Base-by-base conservation (phyloP, 2,113 vertebrate species). In the Oryzias curvinotus region DNA sequence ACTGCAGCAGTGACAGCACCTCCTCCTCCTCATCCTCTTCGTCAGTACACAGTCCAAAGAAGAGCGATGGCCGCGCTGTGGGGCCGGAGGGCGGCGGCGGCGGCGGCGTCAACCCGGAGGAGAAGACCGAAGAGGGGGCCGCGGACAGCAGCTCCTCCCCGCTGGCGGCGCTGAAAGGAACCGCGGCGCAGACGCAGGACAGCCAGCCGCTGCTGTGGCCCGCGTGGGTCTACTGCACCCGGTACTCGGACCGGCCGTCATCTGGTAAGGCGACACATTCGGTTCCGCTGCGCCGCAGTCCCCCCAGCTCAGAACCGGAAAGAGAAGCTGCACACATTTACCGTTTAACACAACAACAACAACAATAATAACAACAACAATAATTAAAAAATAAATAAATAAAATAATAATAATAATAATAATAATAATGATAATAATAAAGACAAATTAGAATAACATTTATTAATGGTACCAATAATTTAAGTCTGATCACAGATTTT, bases 151-250 rank as follows among this genome's bases (percentile, higher is more conserved):
- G 86, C 46, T 85, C 89, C 64, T 88, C 92, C 0, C 90, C 92
- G 0, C 87, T 92, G 58, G 88, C 93, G 68, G 91, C 94, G 52
- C 88, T 93, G 88, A 91, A 88, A 54, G 87, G 92, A 3, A 80
- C 7, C 69, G 91, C 63, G 90, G 92, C 54, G 88, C 88, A 51
- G 94, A 95, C 15, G 45, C 45, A n/a, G 36, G 36, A 36, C 75
- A 86, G 15, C 26, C 93, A 95, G 73, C 92, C 93, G 65, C 88
- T 96, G 85, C 93, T 96, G 6, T 98, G 96, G 96, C 96, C 95
- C 5, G 96, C 96, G 13, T 98, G 96, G 96, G 96, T 98, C 67
- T 98, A 98, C 83, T 98, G 96, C 86, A 98, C 96, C 63, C 92
- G 96, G 57, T 98, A 97, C 82, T 98, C 96, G 26, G 96, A 97